Conservation (phyloP, 1,140 invertebrate species). For the Potamilus streckersoni region DNA sequence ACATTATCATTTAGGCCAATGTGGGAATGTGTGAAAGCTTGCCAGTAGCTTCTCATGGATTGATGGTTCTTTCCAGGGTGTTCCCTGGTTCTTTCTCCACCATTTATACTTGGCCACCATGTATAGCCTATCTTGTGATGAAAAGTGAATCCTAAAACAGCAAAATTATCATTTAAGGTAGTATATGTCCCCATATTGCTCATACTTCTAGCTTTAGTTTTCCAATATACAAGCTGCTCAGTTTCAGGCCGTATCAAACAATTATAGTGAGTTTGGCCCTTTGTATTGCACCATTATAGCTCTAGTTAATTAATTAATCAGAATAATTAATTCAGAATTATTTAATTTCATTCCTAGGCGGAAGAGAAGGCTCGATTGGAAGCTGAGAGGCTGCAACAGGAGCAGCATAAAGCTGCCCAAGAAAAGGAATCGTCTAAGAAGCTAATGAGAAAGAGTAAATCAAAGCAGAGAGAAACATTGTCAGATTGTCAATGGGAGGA, state of each 20-base stretch:
- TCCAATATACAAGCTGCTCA: too few relatives aligned
- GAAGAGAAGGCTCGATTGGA: constrained; percentile 51
- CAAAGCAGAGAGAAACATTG: constrained; percentile 17
- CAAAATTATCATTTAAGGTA: too few relatives aligned
- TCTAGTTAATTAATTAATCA: neutral
- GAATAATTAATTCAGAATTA: neutral
- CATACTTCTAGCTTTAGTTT: too few relatives aligned
- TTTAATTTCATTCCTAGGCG: constrained; percentile 27
- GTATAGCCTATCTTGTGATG: too few relatives aligned
- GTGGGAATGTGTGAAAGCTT: too few relatives aligned
- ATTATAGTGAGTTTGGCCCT: neutral
- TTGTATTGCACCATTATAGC: neutral
- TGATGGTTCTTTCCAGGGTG: too few relatives aligned
- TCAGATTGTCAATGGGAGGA: neutral
- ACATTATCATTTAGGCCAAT: too few relatives aligned
- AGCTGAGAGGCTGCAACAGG: constrained; percentile 31
- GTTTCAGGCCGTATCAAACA: neutral
- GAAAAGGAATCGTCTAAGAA: constrained; percentile 24
- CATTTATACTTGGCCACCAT: too few relatives aligned
- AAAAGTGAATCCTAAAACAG: too few relatives aligned
- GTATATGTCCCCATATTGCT: too few relatives aligned
- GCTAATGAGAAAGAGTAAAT: constrained; percentile 14
- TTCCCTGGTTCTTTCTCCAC: too few relatives aligned
- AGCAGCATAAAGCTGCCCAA: constrained; percentile 26
- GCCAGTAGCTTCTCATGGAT: too few relatives aligned